Evolutionary conservation across 2,888 invertebrate genomes (phyloP).

Genomic region (Dynastes hyllus): DNA sequence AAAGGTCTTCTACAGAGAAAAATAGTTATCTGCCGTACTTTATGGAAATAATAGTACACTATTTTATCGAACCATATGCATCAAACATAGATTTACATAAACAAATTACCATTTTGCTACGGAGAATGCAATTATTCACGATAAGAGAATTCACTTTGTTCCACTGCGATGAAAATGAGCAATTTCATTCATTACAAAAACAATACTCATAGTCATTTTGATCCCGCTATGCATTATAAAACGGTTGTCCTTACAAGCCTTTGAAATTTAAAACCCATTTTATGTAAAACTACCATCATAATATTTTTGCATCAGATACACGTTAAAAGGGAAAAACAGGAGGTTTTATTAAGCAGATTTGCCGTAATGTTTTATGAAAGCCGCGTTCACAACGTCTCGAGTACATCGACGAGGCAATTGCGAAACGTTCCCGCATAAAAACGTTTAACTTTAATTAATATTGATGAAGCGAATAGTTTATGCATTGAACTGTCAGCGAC

Average conservation of each 20-base stretch:
- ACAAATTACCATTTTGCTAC: too few species aligned
- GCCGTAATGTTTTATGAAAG: constrained; percentile 4
- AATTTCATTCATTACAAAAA: neutral
- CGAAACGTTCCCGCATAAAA: neutral
- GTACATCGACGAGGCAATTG: constrained; percentile 1
- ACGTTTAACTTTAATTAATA: constrained; percentile 11
- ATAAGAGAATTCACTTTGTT: neutral
- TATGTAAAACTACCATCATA: constrained; percentile 10
- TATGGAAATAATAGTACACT: too few species aligned
- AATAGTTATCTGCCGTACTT: too few species aligned
- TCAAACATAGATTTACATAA: too few species aligned
- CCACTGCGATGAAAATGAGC: neutral
- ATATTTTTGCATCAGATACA: neutral
- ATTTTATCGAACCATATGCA: too few species aligned
- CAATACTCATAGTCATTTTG: neutral
- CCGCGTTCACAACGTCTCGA: constrained; percentile 1
- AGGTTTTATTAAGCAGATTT: neutral
- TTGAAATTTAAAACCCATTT: neutral
- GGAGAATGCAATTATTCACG: too few species aligned
- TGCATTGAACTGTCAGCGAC: constrained; percentile 7
- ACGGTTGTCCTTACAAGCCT: neutral
- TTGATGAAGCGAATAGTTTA: constrained; percentile 8
- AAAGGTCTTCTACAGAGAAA: too few species aligned
- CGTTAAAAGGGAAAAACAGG: neutral
- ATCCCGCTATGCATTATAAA: neutral